phyloP scores from a whole-genome alignment of 2,113 vertebrate genomes.

The Mustela nigripes region DNA sequence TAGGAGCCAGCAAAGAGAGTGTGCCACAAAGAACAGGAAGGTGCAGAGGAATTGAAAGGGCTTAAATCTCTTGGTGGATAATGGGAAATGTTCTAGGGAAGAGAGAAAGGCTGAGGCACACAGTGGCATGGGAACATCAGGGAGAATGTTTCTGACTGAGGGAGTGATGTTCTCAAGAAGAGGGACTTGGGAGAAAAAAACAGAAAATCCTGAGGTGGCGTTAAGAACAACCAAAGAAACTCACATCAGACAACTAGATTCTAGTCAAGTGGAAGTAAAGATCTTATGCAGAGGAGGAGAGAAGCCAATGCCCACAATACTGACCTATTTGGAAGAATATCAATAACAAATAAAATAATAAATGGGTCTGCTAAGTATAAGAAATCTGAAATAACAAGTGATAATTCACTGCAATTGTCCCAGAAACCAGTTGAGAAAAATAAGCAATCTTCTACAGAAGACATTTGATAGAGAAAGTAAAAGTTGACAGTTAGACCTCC shows the following conservation, averaged over 20 bases:
- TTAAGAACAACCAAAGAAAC: neutral
- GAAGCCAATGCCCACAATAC: neutral
- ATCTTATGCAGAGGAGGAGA: neutral
- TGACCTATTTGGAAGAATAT: neutral
- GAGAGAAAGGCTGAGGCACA: neutral
- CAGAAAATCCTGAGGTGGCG: neutral
- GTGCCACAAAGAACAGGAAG: neutral
- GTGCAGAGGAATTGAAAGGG: neutral
- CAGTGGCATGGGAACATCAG: neutral
- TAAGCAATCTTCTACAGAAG: constrained; percentile 29
- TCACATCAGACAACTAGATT: neutral
- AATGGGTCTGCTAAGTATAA: neutral
- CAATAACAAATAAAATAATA: neutral
- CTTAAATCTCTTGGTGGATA: neutral
- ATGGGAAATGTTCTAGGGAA: neutral
- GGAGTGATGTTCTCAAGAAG: neutral
- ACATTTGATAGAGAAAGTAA: constrained; percentile 19
- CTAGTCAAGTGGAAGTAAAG: neutral
- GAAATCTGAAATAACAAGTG: constrained; percentile 19
- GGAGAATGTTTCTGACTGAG: neutral
- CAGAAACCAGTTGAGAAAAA: constrained; percentile 34
- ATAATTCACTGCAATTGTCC: constrained; percentile 15
- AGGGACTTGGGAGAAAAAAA: neutral
- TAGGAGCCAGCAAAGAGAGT: neutral
- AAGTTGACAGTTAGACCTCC: neutral